Evolutionary conservation across 2,113 vertebrate genomes (phyloP).

Genomic region (Brachyistius frenatus): DNA sequence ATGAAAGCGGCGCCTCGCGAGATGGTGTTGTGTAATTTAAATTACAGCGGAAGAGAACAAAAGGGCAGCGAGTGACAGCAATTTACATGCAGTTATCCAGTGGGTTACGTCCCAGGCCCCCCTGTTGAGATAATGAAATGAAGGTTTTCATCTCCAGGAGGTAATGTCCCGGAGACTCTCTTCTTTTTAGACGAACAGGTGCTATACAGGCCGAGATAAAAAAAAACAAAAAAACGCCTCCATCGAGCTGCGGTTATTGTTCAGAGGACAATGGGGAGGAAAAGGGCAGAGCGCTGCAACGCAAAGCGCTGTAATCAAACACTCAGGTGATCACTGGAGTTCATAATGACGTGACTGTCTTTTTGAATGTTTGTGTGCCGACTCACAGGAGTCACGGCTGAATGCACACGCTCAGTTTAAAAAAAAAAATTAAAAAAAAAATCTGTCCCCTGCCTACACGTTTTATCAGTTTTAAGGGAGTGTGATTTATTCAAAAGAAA

Average conservation of each 20-base stretch:
- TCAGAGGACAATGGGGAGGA: slow-evolving; percentile 61
- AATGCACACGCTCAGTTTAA: background rate
- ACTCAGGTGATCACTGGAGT: slow-evolving; percentile 40
- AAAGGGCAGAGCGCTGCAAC: slow-evolving; percentile 13
- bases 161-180: slow-evolving; percentile 37
- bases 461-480: too few species aligned
- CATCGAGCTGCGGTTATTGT: slow-evolving; percentile 51
- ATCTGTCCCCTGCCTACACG: background rate
- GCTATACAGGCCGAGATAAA: slow-evolving; percentile 46
- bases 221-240: slow-evolving; percentile 65
- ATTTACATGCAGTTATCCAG: background rate
- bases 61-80: background rate
- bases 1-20: background rate
- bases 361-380: background rate
- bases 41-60: background rate
- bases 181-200: slow-evolving; percentile 57
- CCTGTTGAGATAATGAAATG: background rate
- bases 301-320: slow-evolving; percentile 42
- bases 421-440: too few species aligned
- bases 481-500: too few species aligned
- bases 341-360: background rate
- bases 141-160: slow-evolving; percentile 55
- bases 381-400: background rate
- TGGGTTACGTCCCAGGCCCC: background rate
- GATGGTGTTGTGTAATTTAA: background rate